A percentile compares a stretch with the other conserved stretches of the same genome.
Evolutionary conservation across 2,113 vertebrate genomes (phyloP).

Genomic region (Antechinus stuartii): DNA sequence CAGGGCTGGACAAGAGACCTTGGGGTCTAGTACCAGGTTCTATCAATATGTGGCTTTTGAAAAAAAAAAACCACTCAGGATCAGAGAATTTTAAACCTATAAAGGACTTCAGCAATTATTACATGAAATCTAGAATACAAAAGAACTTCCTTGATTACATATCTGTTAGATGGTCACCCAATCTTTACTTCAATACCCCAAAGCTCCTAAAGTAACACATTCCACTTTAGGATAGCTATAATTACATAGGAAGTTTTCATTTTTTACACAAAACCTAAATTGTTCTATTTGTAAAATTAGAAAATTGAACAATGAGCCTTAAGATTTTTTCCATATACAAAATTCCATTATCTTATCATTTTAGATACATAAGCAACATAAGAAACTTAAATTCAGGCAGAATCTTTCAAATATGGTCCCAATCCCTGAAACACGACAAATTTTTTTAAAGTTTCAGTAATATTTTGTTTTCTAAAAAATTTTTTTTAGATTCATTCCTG

Average conservation of each 20-base stretch:
- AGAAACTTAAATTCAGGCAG: not conserved
- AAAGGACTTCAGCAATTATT: not conserved
- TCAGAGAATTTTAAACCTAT: not conserved
- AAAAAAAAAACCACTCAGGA: not conserved
- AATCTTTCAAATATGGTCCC: rapidly evolving
- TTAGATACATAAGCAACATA: not conserved
- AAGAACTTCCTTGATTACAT: not conserved
- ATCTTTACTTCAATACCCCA: not conserved
- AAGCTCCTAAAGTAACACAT: not conserved
- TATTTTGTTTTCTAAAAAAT: not conserved
- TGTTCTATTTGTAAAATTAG: not conserved
- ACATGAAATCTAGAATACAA: not conserved
- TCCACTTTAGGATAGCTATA: not conserved
- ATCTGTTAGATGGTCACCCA: not conserved
- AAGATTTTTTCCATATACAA: not conserved
- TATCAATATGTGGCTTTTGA: not conserved
- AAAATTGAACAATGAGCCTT: not conserved
- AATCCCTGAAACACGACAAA: not conserved
- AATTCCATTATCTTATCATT: not conserved
- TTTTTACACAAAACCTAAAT: not conserved
- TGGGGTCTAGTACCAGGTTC: not conserved
- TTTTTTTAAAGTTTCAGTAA: not conserved
- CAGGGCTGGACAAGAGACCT: not conserved
- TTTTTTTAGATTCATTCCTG: rapidly evolving
- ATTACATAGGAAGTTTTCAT: not conserved